Conservation (phyloP, 2,888 invertebrate species). For the Drosophila infuscata region DNA sequence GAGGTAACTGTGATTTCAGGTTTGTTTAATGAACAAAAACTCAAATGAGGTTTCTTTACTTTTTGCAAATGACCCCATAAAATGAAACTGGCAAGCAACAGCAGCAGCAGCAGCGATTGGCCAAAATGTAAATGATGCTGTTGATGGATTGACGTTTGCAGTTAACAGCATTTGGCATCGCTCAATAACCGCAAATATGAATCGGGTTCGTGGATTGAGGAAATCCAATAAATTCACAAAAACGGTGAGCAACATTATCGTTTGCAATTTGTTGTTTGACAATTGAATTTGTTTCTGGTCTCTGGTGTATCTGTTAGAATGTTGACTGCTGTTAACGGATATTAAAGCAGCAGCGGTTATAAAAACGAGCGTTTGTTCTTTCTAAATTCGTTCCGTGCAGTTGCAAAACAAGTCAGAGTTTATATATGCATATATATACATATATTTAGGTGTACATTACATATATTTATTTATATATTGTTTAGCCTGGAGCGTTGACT, state of each 20-base stretch:
- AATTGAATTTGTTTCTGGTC: constrained; percentile 31
- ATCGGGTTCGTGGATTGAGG: not conserved
- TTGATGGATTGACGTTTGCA: constrained; percentile 6
- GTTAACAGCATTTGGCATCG: constrained; percentile 6
- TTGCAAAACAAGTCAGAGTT: constrained; percentile 1
- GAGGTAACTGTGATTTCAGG: constrained; percentile 38
- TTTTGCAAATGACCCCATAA: constrained; percentile 11
- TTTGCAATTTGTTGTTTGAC: constrained; percentile 23
- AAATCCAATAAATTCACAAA: not conserved
- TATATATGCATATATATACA: not conserved
- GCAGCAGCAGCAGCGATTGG: not conserved
- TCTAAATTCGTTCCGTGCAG: not conserved
- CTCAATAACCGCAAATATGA: constrained; percentile 23
- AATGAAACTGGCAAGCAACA: not conserved
- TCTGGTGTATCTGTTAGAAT: not conserved
- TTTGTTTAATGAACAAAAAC: constrained; percentile 30
- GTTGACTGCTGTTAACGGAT: not conserved
- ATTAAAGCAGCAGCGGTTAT: constrained; percentile 3
- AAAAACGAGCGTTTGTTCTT: not conserved
- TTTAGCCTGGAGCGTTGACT: not conserved
- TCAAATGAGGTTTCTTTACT: constrained; percentile 11
- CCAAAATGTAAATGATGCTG: constrained; percentile 8
- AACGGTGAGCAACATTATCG: constrained; percentile 13
- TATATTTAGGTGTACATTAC: not conserved
- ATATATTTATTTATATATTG: not conserved